Evolutionary conservation across 2,797 vertebrate genomes (phyloP).

Genomic region (Ptychadena robeensis): DNA sequence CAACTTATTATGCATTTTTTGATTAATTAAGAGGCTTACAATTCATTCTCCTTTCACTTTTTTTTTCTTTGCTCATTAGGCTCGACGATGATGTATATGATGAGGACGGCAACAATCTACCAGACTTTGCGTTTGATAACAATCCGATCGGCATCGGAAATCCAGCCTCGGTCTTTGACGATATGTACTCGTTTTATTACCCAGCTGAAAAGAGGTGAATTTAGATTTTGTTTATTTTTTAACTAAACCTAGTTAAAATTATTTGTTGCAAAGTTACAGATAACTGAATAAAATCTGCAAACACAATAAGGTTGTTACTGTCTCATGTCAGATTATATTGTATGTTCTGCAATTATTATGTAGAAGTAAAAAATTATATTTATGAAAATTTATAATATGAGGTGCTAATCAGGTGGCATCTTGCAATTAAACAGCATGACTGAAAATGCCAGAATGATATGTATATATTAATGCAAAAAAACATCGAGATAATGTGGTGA

Average conservation of each 20-base stretch:
- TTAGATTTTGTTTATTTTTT: slow-evolving; percentile 31
- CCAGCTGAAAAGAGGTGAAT: slow-evolving; percentile 87
- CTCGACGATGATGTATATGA: slow-evolving; percentile 86
- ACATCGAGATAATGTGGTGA: slow-evolving; percentile 1
- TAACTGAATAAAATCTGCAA: slow-evolving; percentile 57
- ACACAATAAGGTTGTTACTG: slow-evolving; percentile 53
- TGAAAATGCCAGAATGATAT: slow-evolving; percentile 15
- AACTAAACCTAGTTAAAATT: slow-evolving; percentile 28
- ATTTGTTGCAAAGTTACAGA: slow-evolving; percentile 53
- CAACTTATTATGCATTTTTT: slow-evolving; percentile 58
- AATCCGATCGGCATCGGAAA: slow-evolving; percentile 82
- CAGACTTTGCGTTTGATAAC: slow-evolving; percentile 84
- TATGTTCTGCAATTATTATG: slow-evolving; percentile 43
- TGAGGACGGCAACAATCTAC: slow-evolving; percentile 86
- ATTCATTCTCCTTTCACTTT: slow-evolving; percentile 49
- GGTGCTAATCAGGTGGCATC: slow-evolving; percentile 51
- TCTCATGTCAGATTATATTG: slow-evolving; percentile 55
- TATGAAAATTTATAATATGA: slow-evolving; percentile 48
- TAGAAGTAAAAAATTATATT: slow-evolving; percentile 45
- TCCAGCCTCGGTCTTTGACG: slow-evolving; percentile 80
- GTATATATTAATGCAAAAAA: not conserved
- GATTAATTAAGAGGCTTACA: slow-evolving; percentile 59
- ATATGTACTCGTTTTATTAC: slow-evolving; percentile 82
- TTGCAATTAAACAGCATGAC: slow-evolving; percentile 38
- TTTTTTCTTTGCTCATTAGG: slow-evolving; percentile 67